These are phyloP conservation scores for Enhydra lutris DNA, from an alignment of 2,113 vertebrate species.

Conservation along the genomic window DNA sequence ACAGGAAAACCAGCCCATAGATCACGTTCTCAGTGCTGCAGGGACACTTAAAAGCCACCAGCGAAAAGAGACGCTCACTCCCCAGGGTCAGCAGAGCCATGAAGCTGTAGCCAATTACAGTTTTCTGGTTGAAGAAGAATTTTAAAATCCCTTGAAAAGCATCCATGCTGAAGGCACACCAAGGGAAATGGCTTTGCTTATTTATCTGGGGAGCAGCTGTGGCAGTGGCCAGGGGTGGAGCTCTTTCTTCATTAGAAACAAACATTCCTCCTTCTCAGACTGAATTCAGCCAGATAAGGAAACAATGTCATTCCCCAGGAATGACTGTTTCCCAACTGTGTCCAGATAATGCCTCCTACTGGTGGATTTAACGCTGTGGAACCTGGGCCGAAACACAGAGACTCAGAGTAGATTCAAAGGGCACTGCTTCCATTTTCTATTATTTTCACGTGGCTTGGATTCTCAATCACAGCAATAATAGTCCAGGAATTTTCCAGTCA, in stretches of 20 bases:
- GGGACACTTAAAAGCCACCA: constrained; percentile 95
- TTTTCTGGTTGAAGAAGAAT: constrained; percentile 89
- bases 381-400: neutral
- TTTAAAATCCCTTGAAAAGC: constrained; percentile 86
- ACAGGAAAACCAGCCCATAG: constrained; percentile 91
- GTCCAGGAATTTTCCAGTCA: constrained; percentile 32
- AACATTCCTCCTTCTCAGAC: constrained; percentile 46
- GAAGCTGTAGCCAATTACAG: constrained; percentile 93
- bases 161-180: constrained; percentile 84
- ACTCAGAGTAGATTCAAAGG: neutral
- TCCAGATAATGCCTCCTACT: constrained; percentile 71
- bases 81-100: constrained; percentile 93
- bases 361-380: neutral
- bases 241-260: constrained; percentile 15
- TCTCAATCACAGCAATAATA: neutral
- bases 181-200: neutral
- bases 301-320: constrained; percentile 71
- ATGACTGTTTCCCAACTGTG: constrained; percentile 57
- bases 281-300: constrained; percentile 55
- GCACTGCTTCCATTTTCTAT: neutral
- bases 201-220: neutral
- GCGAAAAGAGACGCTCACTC: constrained; percentile 90
- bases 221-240: constrained; percentile 45
- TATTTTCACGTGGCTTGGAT: neutral
- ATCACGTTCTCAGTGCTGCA: constrained; percentile 90